These are phyloP conservation scores for Hemibagrus wyckioides DNA, from an alignment of 2,113 vertebrate genomes.

Conservation along the genomic window DNA sequence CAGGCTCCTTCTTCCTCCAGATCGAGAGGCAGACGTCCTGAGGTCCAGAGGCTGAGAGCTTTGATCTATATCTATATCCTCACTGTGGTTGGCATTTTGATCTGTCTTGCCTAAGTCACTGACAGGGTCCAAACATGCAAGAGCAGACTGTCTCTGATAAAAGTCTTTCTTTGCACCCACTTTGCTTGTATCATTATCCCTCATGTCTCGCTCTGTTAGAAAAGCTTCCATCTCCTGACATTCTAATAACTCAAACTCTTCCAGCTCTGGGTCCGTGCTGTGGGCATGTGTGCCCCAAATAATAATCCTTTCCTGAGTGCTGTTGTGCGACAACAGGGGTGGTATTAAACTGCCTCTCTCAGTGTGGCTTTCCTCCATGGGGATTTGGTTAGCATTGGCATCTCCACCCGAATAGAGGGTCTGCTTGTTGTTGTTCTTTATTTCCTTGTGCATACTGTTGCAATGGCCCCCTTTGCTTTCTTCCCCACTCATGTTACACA, in stretches of 20 bases:
- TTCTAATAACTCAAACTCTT: slow-evolving; percentile 69
- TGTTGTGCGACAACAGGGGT: slow-evolving; percentile 68
- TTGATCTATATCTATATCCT: slow-evolving; percentile 55
- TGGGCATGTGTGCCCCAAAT: slow-evolving; percentile 73
- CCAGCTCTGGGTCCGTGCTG: slow-evolving; percentile 63
- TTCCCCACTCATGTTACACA: slow-evolving; percentile 69
- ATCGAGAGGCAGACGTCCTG: slow-evolving; percentile 60
- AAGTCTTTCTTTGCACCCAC: slow-evolving; percentile 62
- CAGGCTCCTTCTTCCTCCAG: slow-evolving; percentile 56
- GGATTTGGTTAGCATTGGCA: slow-evolving; percentile 70
- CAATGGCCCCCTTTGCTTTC: slow-evolving; percentile 58
- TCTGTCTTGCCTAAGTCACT: slow-evolving; percentile 47
- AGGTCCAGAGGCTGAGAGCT: slow-evolving; percentile 63
- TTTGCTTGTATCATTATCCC: slow-evolving; percentile 58
- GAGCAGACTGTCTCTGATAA: slow-evolving; percentile 21
- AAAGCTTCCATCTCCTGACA: slow-evolving; percentile 69
- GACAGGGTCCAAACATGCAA: slow-evolving; percentile 61
- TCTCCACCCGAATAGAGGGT: slow-evolving; percentile 62
- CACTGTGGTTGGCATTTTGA: slow-evolving; percentile 69
- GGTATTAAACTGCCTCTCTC: slow-evolving; percentile 60
- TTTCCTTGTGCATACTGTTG: slow-evolving; percentile 64
- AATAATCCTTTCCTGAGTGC: slow-evolving; percentile 69
- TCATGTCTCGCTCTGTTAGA: slow-evolving; percentile 54
- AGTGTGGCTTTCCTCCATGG: slow-evolving; percentile 40
- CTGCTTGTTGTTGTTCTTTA: slow-evolving; percentile 66